Conservation (phyloP, 2,113 vertebrate species). For the Phrynosoma blainvillii region DNA sequence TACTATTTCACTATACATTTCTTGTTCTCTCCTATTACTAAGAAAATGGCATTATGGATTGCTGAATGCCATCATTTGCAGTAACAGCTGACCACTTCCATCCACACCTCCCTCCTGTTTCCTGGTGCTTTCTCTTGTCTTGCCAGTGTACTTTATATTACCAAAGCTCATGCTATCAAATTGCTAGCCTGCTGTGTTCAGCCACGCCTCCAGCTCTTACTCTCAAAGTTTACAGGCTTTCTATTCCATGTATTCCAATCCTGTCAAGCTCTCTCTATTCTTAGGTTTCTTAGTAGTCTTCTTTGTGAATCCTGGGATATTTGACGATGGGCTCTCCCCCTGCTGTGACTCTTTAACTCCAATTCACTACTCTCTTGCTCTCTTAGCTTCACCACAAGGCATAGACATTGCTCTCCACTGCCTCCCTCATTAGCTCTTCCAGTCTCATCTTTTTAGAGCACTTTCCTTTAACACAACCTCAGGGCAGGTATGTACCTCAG, state of each 20-base stretch:
- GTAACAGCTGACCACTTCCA: conserved; percentile 75
- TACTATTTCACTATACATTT: conserved; percentile 72
- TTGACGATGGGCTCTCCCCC: conserved; percentile 26
- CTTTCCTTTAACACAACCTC: conserved; percentile 29
- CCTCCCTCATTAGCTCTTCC: conserved; percentile 21
- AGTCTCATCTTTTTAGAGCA: conserved; percentile 35
- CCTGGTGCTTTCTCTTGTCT: conserved; percentile 56
- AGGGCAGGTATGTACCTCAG: not conserved
- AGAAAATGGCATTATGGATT: conserved; percentile 71
- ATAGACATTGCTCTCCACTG: conserved; percentile 3
- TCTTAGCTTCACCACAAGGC: not conserved
- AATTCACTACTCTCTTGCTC: not conserved
- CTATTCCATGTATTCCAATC: conserved; percentile 3
- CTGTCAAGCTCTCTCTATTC: conserved; percentile 6
- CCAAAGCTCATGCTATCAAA: conserved; percentile 28
- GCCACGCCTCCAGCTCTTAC: conserved; percentile 5
- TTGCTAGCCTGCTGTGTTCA: not conserved
- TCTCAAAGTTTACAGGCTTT: conserved; percentile 8
- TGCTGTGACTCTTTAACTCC: conserved; percentile 25
- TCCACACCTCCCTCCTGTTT: conserved; percentile 61
- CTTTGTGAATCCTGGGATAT: conserved; percentile 10
- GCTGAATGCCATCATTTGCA: conserved; percentile 70
- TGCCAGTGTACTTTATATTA: conserved; percentile 20
- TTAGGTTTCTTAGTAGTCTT: conserved; percentile 12
- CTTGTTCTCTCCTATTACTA: conserved; percentile 75